Evolutionary conservation across 2,888 invertebrate species (phyloP).

Genomic region (Eristalis tenax): DNA sequence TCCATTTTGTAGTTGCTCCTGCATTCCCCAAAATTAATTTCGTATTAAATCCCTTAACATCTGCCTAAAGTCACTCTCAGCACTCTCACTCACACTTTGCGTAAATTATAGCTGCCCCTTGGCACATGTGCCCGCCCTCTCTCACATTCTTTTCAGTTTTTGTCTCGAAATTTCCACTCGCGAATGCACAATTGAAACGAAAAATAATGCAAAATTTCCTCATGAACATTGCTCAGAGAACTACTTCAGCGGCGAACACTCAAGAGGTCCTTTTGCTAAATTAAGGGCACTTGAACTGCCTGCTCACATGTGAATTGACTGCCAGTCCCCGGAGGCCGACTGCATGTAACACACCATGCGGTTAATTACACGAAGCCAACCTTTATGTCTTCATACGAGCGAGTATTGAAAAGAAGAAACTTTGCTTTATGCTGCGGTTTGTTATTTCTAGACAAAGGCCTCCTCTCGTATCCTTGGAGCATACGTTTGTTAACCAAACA

Average conservation of each 20-base stretch:
- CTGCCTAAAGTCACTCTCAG: neutral
- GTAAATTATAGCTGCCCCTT: neutral
- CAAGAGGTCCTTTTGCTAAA: conserved; percentile 35
- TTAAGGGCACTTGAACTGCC: conserved; percentile 19
- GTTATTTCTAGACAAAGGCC: neutral
- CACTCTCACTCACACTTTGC: neutral
- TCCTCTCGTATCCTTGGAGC: neutral
- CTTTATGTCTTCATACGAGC: neutral
- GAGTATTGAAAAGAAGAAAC: neutral
- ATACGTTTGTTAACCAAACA: conserved; percentile 1
- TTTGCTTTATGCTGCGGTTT: neutral
- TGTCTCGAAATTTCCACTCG: neutral
- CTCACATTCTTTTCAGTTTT: neutral
- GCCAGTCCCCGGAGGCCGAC: neutral
- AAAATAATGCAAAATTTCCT: neutral
- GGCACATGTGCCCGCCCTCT: neutral
- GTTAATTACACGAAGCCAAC: conserved; percentile 6
- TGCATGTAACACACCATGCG: conserved; percentile 5
- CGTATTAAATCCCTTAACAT: too few species aligned
- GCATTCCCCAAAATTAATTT: too few species aligned
- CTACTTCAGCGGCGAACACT: conserved; percentile 8
- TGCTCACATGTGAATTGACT: conserved; percentile 8
- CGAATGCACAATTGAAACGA: neutral
- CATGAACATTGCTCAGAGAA: neutral
- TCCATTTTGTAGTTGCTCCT: too few species aligned